Percentiles rank a stretch among this genome's conserved stretches.
Conservation (phyloP, 2,888 invertebrate genomes). For the Muschampia plurimacula region DNA sequence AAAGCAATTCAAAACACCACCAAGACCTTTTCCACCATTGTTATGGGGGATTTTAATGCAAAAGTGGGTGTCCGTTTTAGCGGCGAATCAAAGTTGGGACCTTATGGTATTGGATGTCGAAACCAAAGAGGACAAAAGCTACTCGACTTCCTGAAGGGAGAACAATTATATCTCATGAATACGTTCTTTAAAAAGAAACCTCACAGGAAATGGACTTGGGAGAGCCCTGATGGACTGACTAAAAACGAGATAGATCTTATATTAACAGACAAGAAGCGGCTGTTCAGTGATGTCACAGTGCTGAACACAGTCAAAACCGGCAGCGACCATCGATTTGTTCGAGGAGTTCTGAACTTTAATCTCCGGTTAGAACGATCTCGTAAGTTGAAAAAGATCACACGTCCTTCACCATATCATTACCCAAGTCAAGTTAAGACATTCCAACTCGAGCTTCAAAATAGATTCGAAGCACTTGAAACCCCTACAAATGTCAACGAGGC, state of each 20-base stretch:
- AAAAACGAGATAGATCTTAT: constrained; percentile 26
- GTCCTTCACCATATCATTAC: background rate
- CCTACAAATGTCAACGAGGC: no score
- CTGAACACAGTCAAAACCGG: constrained; percentile 36
- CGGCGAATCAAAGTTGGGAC: no score
- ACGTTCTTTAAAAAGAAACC: background rate
- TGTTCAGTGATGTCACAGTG: constrained; percentile 39
- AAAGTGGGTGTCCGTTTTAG: no score
- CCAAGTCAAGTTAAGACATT: background rate
- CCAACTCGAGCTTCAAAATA: background rate
- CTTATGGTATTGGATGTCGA: no score
- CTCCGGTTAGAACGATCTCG: background rate
- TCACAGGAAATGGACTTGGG: constrained; percentile 9
- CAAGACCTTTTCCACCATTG: no score
- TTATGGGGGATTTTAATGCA: no score
- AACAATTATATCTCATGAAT: background rate
- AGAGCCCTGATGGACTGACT: background rate
- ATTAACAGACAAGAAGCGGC: constrained; percentile 23
- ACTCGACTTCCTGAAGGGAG: no score
- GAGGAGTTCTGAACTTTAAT: constrained; percentile 39
- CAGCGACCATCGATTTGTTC: constrained; percentile 40
- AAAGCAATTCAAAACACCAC: no score
- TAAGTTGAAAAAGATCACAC: constrained; percentile 2
- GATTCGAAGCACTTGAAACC: no score
- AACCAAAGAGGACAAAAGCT: no score